Base-by-base conservation (phyloP, 1,140 invertebrate genomes). In the Apis laboriosa region DNA sequence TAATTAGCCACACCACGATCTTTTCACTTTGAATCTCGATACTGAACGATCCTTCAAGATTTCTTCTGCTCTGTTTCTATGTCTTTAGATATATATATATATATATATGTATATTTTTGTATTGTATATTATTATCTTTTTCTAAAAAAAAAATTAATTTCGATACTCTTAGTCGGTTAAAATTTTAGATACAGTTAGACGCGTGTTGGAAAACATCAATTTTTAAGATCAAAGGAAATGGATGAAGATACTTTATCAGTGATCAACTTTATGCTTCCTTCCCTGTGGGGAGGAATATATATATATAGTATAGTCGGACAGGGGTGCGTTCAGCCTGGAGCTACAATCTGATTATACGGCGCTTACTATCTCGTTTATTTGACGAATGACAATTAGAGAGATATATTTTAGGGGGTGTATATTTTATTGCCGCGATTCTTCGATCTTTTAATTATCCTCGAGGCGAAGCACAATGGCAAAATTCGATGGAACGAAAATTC, bases 1-100 rank as follows among this genome's bases (percentile, higher is more conserved):
- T 81, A 84, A 87, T 86, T 84, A 72, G 61, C 21, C 66, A 9
- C 8, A 3, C 24, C 24, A 24, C 24, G 51, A 67, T 81, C 68
- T 55, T 80, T 80, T 66, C 19, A 0, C 56, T 70, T 71, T 9
- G 76, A 5, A 56, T n/a, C 70, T 58, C 9, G 24, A 49, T 9
- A 19, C n/a, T 7, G 19, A 66, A 19, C 43, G 61, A 43, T 61
- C 15, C 51, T 24, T 80, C n/a, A 9, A 63, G 11, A 28, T 58
- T 24, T 78, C 34, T 43, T 4, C 5, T 43, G 4, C 0, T 5
- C 0, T 5, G 5, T 43, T 24, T 24, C 24, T 24, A 24, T 43
- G 34, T 34, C 2, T 34, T 34, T 34, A 2, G 28, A 2, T 34
- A 34, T 34, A 34, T 34, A 34, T 24, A 24, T 24, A 24, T 24